Percentiles rank a stretch among this genome's conserved stretches.
Evolutionary conservation across 2,888 invertebrate species (phyloP).

Genomic region (Theretra japonica): DNA sequence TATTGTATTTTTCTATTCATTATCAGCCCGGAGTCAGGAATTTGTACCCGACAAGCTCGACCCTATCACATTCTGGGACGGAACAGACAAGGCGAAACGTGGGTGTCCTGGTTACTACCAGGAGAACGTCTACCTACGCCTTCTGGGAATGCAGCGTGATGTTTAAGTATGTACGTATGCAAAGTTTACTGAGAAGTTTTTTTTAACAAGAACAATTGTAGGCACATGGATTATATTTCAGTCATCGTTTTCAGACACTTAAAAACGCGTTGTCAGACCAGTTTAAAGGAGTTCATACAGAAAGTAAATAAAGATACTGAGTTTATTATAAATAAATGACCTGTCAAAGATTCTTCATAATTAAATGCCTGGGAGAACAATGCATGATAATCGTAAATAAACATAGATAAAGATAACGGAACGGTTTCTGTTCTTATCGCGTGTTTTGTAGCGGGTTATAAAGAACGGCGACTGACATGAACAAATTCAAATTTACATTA

Average conservation of each 20-base stretch:
- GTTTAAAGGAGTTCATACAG: too few species aligned
- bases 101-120: too few species aligned
- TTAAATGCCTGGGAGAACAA: neutral
- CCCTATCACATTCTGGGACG: too few species aligned
- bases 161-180: too few species aligned
- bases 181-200: too few species aligned
- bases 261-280: too few species aligned
- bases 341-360: neutral
- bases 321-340: neutral
- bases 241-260: neutral
- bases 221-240: neutral
- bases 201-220: neutral
- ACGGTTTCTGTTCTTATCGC: constrained; percentile 57
- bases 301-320: neutral
- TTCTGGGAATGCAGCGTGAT: too few species aligned
- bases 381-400: constrained; percentile 32
- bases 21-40: too few species aligned
- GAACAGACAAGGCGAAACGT: too few species aligned
- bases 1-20: too few species aligned
- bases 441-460: constrained; percentile 47
- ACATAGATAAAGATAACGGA: constrained; percentile 42
- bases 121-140: too few species aligned
- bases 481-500: constrained; percentile 53
- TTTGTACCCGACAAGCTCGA: too few species aligned
- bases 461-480: constrained; percentile 44